Percentiles rank a stretch among this genome's conserved stretches.
These are phyloP conservation scores for Ranitomeya variabilis DNA, from an alignment of 2,113 vertebrate species.

Conservation along the genomic window DNA sequence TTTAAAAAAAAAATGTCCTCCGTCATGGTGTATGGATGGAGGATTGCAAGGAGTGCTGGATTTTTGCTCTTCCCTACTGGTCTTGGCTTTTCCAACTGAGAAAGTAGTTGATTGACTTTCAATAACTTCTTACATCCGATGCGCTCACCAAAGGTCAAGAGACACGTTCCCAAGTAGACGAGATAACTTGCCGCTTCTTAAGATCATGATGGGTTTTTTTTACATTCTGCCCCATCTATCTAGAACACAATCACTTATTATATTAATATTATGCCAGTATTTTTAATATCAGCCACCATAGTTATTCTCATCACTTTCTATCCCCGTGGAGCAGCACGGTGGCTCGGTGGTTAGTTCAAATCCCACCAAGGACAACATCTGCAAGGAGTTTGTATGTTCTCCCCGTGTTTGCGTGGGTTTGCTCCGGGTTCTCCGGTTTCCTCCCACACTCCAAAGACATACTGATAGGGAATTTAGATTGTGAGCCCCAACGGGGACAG, in stretches of 20 bases:
- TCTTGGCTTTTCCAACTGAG: slow-evolving; percentile 41
- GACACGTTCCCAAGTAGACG: slow-evolving; percentile 16
- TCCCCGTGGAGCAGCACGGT: too few relatives aligned
- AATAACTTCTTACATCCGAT: slow-evolving; percentile 22
- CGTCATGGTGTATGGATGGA: slow-evolving; percentile 39
- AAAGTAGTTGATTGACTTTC: slow-evolving; percentile 48
- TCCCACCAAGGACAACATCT: too few relatives aligned
- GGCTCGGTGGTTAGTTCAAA: too few relatives aligned
- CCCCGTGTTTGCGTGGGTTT: too few relatives aligned
- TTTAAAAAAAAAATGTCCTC: slow-evolving; percentile 51
- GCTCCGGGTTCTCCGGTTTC: too few relatives aligned
- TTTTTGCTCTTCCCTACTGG: slow-evolving; percentile 25
- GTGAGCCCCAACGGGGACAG: too few relatives aligned
- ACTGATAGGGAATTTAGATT: too few relatives aligned
- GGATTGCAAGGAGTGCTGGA: slow-evolving; percentile 37
- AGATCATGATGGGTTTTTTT: not conserved
- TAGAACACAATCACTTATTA: not conserved
- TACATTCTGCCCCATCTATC: not conserved
- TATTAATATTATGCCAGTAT: not conserved
- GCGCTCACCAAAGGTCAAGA: slow-evolving; percentile 44
- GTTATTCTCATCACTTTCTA: not conserved
- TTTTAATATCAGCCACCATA: not conserved
- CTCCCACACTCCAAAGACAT: too few relatives aligned
- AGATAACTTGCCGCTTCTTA: not conserved
- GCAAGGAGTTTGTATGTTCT: too few relatives aligned